Conservation (phyloP, 2,888 invertebrate genomes). For the Nebria brevicollis region DNA sequence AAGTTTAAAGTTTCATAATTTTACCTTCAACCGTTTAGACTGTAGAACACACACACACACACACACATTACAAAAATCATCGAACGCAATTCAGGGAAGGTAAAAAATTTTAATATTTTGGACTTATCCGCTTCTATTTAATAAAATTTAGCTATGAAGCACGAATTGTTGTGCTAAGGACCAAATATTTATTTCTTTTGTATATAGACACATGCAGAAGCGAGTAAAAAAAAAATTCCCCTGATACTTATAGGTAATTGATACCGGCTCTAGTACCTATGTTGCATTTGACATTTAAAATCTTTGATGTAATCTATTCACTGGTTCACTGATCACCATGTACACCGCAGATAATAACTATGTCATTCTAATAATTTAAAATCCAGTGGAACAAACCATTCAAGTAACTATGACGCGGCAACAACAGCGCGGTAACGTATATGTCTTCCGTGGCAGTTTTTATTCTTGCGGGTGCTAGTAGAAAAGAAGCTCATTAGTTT, state of each 20-base stretch:
- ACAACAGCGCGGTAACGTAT: not conserved
- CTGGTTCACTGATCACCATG: not conserved
- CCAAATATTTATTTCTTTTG: too few relatives aligned
- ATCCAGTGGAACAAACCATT: constrained; percentile 18
- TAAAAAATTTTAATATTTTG: too few relatives aligned
- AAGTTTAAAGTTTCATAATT: too few relatives aligned
- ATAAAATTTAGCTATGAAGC: too few relatives aligned
- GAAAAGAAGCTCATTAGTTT: constrained; percentile 16
- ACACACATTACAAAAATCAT: too few relatives aligned
- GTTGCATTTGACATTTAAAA: not conserved
- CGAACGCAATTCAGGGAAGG: too few relatives aligned
- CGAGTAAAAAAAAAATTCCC: not conserved
- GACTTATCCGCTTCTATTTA: too few relatives aligned
- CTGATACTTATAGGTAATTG: not conserved
- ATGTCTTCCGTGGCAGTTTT: not conserved
- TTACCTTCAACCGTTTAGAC: too few relatives aligned
- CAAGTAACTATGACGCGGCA: not conserved
- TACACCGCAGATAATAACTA: not conserved
- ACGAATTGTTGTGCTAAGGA: too few relatives aligned
- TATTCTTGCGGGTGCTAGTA: constrained; percentile 3
- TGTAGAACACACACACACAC: too few relatives aligned
- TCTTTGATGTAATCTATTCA: not conserved
- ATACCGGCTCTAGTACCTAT: not conserved
- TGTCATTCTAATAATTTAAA: constrained; percentile 9
- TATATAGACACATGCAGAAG: not conserved